These are phyloP conservation scores for Mola mola DNA, from an alignment of 2,113 vertebrate genomes.

Conservation along the genomic window DNA sequence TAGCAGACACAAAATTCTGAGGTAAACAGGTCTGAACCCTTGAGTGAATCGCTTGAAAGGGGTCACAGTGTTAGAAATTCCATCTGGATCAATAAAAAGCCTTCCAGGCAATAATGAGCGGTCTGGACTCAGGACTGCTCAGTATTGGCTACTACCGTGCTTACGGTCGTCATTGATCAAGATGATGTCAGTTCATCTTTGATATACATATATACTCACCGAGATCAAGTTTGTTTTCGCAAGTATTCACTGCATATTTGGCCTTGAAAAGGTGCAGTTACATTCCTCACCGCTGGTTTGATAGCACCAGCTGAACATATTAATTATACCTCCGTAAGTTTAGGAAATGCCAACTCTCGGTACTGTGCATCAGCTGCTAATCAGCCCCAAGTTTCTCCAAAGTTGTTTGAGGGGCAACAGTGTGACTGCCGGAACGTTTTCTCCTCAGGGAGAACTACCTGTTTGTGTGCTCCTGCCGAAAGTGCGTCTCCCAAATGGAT, in stretches of 20 bases:
- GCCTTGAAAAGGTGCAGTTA: neutral
- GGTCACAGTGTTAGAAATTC: slow-evolving; percentile 21
- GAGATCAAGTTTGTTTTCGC: slow-evolving; percentile 3
- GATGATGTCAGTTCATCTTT: slow-evolving; percentile 29
- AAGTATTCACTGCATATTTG: slow-evolving; percentile 18
- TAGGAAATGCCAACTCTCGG: too few relatives aligned
- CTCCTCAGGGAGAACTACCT: slow-evolving; percentile 94
- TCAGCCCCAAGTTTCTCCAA: slow-evolving; percentile 4
- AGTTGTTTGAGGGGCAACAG: slow-evolving; percentile 14
- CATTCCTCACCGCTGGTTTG: too few relatives aligned
- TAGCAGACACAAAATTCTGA: slow-evolving; percentile 95
- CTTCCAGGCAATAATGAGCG: slow-evolving; percentile 30
- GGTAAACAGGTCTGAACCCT: slow-evolving; percentile 79
- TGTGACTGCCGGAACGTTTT: slow-evolving; percentile 21
- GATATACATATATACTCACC: slow-evolving; percentile 20
- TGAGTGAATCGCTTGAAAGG: slow-evolving; percentile 5
- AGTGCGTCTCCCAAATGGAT: slow-evolving; percentile 90
- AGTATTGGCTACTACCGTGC: slow-evolving; percentile 8
- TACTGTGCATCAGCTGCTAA: neutral
- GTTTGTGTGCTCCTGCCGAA: slow-evolving; percentile 94
- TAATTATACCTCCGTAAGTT: too few relatives aligned
- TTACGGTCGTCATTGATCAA: slow-evolving; percentile 55
- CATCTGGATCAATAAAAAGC: slow-evolving; percentile 60
- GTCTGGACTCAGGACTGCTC: slow-evolving; percentile 17
- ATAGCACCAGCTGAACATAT: slow-evolving; percentile 19